Conservation (phyloP, 1,140 invertebrate species). For the Panulirus ornatus region DNA sequence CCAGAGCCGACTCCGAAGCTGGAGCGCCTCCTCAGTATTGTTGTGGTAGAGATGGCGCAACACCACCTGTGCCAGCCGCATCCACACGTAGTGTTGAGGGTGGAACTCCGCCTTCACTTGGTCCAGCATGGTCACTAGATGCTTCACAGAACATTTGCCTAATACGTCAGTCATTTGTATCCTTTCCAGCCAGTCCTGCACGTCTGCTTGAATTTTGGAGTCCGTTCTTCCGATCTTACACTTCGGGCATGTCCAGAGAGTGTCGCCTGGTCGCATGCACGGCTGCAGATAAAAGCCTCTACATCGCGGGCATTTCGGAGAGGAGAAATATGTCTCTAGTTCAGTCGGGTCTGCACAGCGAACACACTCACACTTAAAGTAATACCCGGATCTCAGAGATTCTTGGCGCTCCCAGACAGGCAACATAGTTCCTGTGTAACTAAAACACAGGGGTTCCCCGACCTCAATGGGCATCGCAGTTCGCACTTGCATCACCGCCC, state of each 20-base stretch:
- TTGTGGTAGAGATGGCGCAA: slow-evolving; percentile 29
- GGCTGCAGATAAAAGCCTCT: slow-evolving; percentile 77
- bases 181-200: slow-evolving; percentile 78
- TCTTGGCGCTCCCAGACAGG: slow-evolving; percentile 70
- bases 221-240: slow-evolving; percentile 81
- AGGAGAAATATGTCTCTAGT: slow-evolving; percentile 69
- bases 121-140: too few relatives aligned
- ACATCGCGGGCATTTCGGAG: slow-evolving; percentile 69
- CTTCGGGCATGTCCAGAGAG: slow-evolving; percentile 83
- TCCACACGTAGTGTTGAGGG: slow-evolving; percentile 55
- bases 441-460: slow-evolving; percentile 62
- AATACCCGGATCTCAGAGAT: slow-evolving; percentile 50
- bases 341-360: slow-evolving; percentile 72
- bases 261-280: slow-evolving; percentile 81
- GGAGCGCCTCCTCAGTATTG: slow-evolving; percentile 34
- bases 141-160: slow-evolving; percentile 4
- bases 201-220: slow-evolving; percentile 81
- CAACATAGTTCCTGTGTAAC: slow-evolving; percentile 65
- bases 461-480: slow-evolving; percentile 54
- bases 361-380: slow-evolving; percentile 67
- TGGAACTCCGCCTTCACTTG: slow-evolving; percentile 43
- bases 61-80: slow-evolving; percentile 44
- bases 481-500: slow-evolving; percentile 79
- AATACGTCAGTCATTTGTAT: slow-evolving; percentile 65
- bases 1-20: slow-evolving; percentile 61